Percentiles rank a stretch among this genome's conserved stretches.
phyloP scores from a whole-genome alignment of 1,140 invertebrate species.

The Microplitis demolitor region DNA sequence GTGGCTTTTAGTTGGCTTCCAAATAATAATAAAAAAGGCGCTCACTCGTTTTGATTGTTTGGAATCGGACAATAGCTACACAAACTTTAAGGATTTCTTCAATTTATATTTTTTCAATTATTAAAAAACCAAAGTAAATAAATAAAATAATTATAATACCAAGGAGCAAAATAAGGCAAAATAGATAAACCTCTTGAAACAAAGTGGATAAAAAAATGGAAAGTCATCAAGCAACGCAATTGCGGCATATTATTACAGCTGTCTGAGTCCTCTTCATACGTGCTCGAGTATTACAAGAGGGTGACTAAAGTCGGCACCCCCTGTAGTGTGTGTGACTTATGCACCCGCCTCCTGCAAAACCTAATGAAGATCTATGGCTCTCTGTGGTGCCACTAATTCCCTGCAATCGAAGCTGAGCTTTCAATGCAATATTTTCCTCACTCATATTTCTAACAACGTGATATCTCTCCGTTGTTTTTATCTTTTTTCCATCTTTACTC shows the following conservation, averaged over 20 bases:
- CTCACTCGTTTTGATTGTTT: not conserved
- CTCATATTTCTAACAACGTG: too few relatives aligned
- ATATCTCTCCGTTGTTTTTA: too few relatives aligned
- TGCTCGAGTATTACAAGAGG: conserved; percentile 45
- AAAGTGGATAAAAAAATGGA: conserved; percentile 32
- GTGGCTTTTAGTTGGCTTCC: conserved; percentile 23
- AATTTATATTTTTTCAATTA: not conserved
- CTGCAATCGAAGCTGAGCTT: conserved; percentile 13
- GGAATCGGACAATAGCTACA: not conserved
- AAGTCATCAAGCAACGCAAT: conserved; percentile 41
- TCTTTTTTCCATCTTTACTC: not conserved
- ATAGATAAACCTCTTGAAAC: not conserved
- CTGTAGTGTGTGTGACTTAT: conserved; percentile 46
- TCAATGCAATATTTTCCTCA: conserved; percentile 11
- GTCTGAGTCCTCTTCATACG: conserved; percentile 34
- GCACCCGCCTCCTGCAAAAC: conserved; percentile 24
- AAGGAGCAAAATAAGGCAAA: not conserved
- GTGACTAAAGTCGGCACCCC: conserved; percentile 44
- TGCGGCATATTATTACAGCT: conserved; percentile 33
- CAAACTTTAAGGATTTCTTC: conserved; percentile 1
- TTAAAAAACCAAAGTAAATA: too few relatives aligned
- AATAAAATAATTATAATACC: not conserved
- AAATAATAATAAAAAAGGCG: conserved; percentile 14
- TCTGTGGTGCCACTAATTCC: conserved; percentile 32
- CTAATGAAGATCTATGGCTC: conserved; percentile 50